These are phyloP conservation scores for Chrysochloris asiatica DNA, from an alignment of 2,113 vertebrate genomes.

Conservation along the genomic window DNA sequence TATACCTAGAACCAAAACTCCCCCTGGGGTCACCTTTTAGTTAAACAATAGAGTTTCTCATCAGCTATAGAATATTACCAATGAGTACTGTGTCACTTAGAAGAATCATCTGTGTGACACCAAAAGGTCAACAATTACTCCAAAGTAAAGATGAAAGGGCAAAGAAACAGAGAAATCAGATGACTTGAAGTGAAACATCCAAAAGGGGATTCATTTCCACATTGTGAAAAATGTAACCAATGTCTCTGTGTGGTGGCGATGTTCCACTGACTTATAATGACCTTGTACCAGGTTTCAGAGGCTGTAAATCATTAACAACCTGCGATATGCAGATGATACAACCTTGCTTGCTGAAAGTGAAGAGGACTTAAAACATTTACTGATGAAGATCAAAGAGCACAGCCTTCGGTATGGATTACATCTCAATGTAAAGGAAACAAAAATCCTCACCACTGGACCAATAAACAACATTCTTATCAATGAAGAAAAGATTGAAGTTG, in stretches of 20 bases:
- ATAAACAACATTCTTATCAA: no score
- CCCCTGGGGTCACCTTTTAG: background rate
- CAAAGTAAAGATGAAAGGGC: background rate
- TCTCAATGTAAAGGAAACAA: no score
- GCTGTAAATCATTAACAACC: no score
- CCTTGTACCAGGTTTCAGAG: no score
- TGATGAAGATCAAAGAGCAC: no score
- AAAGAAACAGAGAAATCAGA: background rate
- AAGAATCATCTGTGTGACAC: background rate
- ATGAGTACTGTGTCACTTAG: background rate
- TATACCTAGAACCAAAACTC: background rate
- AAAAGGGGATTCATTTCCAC: background rate
- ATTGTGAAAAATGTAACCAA: background rate
- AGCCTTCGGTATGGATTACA: no score
- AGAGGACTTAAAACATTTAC: no score
- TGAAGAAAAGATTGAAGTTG: no score
- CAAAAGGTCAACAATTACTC: background rate
- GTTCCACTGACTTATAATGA: no score
- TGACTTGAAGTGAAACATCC: background rate
- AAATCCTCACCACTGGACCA: no score
- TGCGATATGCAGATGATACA: no score
- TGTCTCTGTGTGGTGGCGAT: background rate
- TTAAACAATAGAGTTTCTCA: background rate
- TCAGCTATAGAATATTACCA: background rate
- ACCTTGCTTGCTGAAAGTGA: no score